These are phyloP conservation scores for Calidris pygmaea DNA, from an alignment of 2,113 vertebrate genomes.

Conservation along the genomic window DNA sequence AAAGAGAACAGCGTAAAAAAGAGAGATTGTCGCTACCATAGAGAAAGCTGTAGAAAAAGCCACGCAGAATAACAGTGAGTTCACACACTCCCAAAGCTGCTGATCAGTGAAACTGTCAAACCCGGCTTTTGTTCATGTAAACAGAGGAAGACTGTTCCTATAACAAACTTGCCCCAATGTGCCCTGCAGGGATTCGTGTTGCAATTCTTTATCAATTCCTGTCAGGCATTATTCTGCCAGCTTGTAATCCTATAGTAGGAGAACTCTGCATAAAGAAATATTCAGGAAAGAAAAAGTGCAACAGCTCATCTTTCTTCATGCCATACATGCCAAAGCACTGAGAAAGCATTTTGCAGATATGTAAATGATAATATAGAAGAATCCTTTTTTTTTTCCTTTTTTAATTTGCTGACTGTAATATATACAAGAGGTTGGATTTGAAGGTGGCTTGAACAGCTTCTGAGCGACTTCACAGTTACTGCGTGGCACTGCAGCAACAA, in stretches of 20 bases:
- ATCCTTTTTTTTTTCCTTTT: not conserved
- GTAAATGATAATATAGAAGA: not conserved
- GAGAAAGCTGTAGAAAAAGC: constrained; percentile 43
- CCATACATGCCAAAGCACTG: not conserved
- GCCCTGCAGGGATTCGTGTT: constrained; percentile 36
- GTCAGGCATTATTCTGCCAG: constrained; percentile 20
- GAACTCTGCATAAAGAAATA: not conserved
- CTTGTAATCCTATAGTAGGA: not conserved
- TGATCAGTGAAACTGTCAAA: constrained; percentile 58
- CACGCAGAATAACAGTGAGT: not conserved
- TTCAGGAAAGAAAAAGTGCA: not conserved
- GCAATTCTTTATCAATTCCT: constrained; percentile 58
- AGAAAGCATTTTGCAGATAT: not conserved
- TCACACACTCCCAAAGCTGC: constrained; percentile 51
- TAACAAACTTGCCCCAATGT: constrained; percentile 58
- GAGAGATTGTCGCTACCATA: not conserved
- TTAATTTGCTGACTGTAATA: not conserved
- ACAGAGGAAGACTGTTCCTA: constrained; percentile 65
- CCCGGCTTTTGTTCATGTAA: constrained; percentile 61
- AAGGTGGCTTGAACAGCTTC: not conserved
- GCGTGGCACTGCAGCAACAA: not conserved
- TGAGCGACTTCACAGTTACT: not conserved
- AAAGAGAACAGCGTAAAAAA: not conserved
- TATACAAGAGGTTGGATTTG: not conserved
- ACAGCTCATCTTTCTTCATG: not conserved